Conservation (phyloP, 2,888 invertebrate species). For the Cheilosia vernalis region DNA sequence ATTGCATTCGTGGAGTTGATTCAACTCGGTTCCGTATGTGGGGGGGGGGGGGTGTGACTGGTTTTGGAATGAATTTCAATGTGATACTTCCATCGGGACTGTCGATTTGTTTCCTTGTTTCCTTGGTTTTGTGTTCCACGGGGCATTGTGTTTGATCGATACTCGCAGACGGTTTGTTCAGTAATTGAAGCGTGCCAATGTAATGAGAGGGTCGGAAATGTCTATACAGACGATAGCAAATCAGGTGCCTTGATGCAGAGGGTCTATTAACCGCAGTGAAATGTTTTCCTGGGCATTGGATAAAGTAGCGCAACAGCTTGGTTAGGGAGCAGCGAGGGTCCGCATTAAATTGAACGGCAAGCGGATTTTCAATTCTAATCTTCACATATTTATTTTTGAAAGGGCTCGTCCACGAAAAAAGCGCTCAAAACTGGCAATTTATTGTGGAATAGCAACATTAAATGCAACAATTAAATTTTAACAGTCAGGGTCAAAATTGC, state of each 20-base stretch:
- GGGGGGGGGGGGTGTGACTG: neutral
- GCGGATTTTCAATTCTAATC: too few relatives aligned
- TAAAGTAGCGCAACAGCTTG: too few relatives aligned
- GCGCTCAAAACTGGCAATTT: too few relatives aligned
- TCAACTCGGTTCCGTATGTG: constrained; percentile 1
- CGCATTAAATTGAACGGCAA: too few relatives aligned
- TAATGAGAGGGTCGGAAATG: constrained; percentile 6
- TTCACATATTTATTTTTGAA: too few relatives aligned
- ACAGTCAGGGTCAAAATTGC: too few relatives aligned
- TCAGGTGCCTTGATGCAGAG: neutral
- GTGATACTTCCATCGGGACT: neutral
- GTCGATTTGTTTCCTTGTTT: neutral
- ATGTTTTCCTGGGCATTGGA: neutral
- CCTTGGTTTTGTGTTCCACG: constrained; percentile 4
- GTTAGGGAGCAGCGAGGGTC: too few relatives aligned
- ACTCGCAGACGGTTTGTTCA: constrained; percentile 39
- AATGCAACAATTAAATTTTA: too few relatives aligned
- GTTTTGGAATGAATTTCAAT: neutral
- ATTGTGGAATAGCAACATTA: too few relatives aligned
- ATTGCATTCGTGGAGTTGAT: constrained; percentile 2
- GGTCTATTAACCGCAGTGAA: neutral
- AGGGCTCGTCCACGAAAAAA: too few relatives aligned
- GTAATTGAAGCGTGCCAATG: constrained; percentile 44
- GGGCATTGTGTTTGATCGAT: constrained; percentile 67
- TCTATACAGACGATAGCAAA: neutral